A percentile compares a stretch with the other conserved stretches of the same genome.
phyloP scores from a whole-genome alignment of 2,797 vertebrate species.

The Heteromormyrus szaboi region DNA sequence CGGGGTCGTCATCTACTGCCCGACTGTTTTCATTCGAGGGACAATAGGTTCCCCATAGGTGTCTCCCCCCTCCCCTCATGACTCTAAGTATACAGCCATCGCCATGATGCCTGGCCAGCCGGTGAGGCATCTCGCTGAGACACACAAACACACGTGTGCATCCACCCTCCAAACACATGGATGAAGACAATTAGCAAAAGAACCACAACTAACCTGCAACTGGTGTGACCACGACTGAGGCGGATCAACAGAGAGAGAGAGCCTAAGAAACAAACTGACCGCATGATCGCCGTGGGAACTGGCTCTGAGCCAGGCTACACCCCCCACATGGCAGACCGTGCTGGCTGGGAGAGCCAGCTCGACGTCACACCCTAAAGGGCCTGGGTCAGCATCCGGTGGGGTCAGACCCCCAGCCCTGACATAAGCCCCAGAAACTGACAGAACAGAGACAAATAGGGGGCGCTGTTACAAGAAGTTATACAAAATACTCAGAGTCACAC shows the following conservation, averaged over 20 bases:
- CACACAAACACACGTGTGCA: neutral
- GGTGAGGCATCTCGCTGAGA: neutral
- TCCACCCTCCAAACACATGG: neutral
- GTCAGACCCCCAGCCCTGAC: neutral
- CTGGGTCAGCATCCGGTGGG: neutral
- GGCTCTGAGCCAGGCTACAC: neutral
- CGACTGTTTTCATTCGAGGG: neutral
- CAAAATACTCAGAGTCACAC: neutral
- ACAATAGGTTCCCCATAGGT: neutral
- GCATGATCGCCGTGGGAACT: neutral
- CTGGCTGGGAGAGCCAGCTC: neutral
- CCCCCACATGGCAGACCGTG: neutral
- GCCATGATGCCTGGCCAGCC: neutral
- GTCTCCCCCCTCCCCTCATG: neutral
- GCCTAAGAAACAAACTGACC: neutral
- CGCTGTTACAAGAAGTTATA: neutral
- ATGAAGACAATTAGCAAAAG: neutral
- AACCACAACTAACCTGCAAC: neutral
- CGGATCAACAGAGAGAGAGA: neutral
- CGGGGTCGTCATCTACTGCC: neutral
- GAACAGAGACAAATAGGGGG: neutral
- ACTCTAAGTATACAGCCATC: neutral
- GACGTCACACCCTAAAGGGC: neutral
- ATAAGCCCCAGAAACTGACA: neutral
- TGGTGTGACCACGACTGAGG: neutral